Base-by-base conservation (phyloP, 2,888 invertebrate species). In the Charanyca ferruginea region DNA sequence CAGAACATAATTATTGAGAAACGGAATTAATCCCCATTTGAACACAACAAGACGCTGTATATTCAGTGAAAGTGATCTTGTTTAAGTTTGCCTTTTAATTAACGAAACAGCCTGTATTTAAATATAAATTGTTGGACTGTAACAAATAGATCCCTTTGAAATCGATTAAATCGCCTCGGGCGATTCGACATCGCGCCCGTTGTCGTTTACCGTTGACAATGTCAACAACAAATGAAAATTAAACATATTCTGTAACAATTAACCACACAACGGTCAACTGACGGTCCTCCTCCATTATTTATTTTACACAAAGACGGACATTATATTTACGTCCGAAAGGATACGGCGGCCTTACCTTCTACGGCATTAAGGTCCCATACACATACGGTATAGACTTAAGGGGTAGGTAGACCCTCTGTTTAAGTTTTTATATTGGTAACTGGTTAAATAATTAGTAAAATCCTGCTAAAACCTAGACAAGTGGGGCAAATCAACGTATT, bases 211-310 rank as follows among this genome's bases (percentile, higher is more conserved):
- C 72, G 74, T 78, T 78, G 77, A 83, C 80, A 79, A 77, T 67
- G 76, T 72, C 61, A 65, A 63, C 62, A 63, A 66, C 57, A 77
- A 84, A 84, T 83, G 66, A 75, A 83, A 83, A 83, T 83, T 79
- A 84, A 83, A 84, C 73, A 82, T 72, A 55, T 76, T 79, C 68
- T 68, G 75, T 73, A 77, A 79, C 83, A 83, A 81, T 84, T 82
- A 82, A 80, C 84, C 80, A 74, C 62, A 78, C 69, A 71, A 71
- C 68, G 63, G 73, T 60, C 80, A 79, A 79, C 68, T 77, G 69
- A 70, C 59, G 55, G 71, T 62, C 64, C 57, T 69, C 47, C 66
- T 75, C 69, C 58, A 64, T 72, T 83, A 78, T 81, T 80, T 82
- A 77, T 82, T 79, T 74, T 68, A 57, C 25, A 13, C 60, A 49